A percentile compares a stretch with the other conserved stretches of the same genome.
These are phyloP conservation scores for Scelioninae gen. 2 DNA, from an alignment of 2,888 invertebrate species.

Conservation along the genomic window DNA sequence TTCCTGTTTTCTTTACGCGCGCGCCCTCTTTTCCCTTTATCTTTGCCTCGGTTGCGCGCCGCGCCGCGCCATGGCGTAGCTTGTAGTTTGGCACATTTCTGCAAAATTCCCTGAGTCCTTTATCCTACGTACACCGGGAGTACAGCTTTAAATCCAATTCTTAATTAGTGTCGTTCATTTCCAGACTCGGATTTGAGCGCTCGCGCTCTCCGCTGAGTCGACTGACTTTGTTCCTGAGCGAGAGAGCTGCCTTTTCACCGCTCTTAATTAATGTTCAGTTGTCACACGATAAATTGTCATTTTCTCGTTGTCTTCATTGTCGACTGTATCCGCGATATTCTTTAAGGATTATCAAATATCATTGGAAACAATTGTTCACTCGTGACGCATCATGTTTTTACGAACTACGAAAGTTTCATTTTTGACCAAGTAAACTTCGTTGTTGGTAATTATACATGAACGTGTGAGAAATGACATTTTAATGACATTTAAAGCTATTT, in stretches of 20 bases:
- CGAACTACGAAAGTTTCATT: not conserved
- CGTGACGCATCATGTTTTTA: slow-evolving; percentile 17
- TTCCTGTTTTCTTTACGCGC: slow-evolving; percentile 18
- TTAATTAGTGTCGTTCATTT: slow-evolving; percentile 60
- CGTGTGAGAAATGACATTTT: too few relatives aligned
- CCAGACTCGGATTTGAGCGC: slow-evolving; percentile 53
- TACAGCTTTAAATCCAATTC: slow-evolving; percentile 59
- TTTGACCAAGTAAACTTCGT: slow-evolving; percentile 2
- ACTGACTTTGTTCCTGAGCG: slow-evolving; percentile 48
- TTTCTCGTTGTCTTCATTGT: slow-evolving; percentile 45
- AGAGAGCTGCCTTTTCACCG: slow-evolving; percentile 53
- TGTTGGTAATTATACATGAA: not conserved
- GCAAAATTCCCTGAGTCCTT: slow-evolving; percentile 48
- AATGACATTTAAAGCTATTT: too few relatives aligned
- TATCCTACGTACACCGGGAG: slow-evolving; percentile 35
- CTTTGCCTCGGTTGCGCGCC: not conserved
- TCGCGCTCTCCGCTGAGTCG: slow-evolving; percentile 3
- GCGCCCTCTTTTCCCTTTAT: slow-evolving; percentile 6
- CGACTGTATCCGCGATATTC: slow-evolving; percentile 49
- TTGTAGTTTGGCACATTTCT: slow-evolving; percentile 48
- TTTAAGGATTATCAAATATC: slow-evolving; percentile 54
- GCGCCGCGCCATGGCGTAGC: slow-evolving; percentile 5
- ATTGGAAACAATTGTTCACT: slow-evolving; percentile 38
- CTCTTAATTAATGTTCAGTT: slow-evolving; percentile 61
- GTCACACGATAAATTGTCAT: slow-evolving; percentile 58